These are phyloP conservation scores for Pheosia gnoma DNA, from an alignment of 2,888 invertebrate species.

Conservation along the genomic window DNA sequence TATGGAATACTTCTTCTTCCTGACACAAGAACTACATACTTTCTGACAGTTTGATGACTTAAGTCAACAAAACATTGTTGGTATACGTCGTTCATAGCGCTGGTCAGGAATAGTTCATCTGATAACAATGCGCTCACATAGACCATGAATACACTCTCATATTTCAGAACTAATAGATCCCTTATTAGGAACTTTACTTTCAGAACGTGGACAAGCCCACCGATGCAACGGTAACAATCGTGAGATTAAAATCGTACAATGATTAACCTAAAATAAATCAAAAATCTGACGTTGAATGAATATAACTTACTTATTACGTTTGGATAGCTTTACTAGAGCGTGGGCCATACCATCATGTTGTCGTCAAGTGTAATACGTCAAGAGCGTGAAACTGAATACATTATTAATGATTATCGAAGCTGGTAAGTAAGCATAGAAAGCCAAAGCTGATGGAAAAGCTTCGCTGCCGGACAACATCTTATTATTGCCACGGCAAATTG, in stretches of 20 bases:
- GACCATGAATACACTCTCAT: conserved; percentile 51
- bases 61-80: background rate
- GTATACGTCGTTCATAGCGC: conserved; percentile 17
- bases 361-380: background rate
- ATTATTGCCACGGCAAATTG: conserved; percentile 37
- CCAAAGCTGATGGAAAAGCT: conserved; percentile 28
- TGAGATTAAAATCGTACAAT: conserved; percentile 53
- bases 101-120: conserved; percentile 31
- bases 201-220: conserved; percentile 65
- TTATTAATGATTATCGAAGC: background rate
- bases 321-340: conserved; percentile 18
- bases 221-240: conserved; percentile 58
- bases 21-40: background rate
- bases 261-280: conserved; percentile 50
- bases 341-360: conserved; percentile 12
- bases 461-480: conserved; percentile 24
- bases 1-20: too few species aligned
- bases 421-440: background rate
- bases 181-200: conserved; percentile 61
- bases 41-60: background rate
- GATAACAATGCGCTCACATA: conserved; percentile 50
- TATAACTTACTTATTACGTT: conserved; percentile 23
- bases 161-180: conserved; percentile 60
- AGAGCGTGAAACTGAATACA: background rate
- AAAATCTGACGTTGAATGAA: conserved; percentile 32